phyloP scores from a whole-genome alignment of 2,888 invertebrate genomes.

The Orgyia antiqua region DNA sequence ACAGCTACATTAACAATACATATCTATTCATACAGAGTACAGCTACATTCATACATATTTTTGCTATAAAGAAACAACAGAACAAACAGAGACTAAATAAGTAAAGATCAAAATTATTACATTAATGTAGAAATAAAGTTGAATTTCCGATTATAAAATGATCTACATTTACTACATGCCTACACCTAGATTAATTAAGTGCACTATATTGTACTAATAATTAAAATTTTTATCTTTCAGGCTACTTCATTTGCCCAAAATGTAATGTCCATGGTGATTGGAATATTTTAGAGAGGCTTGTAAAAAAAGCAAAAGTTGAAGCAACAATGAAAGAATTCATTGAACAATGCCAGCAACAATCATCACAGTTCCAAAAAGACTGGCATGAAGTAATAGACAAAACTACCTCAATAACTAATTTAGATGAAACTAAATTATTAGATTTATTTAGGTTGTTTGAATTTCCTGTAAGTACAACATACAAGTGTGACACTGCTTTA shows the following conservation, averaged over 20 bases:
- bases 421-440: constrained; percentile 59
- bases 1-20: too few species aligned
- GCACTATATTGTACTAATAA: too few species aligned
- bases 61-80: too few species aligned
- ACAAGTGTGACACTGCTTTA: background rate
- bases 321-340: constrained; percentile 48
- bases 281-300: constrained; percentile 74
- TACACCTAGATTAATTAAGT: too few species aligned
- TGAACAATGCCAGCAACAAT: constrained; percentile 44
- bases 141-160: too few species aligned
- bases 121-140: too few species aligned
- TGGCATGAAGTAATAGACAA: constrained; percentile 64
- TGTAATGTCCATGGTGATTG: constrained; percentile 84
- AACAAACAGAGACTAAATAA: too few species aligned
- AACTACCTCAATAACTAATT: constrained; percentile 57
- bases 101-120: too few species aligned
- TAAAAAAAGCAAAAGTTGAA: constrained; percentile 62
- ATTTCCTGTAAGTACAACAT: constrained; percentile 68
- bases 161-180: too few species aligned
- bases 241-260: constrained; percentile 83
- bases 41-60: too few species aligned
- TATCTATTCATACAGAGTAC: too few species aligned
- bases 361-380: constrained; percentile 55
- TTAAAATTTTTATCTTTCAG: constrained; percentile 71
- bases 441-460: constrained; percentile 75